phyloP scores from a whole-genome alignment of 2,888 invertebrate genomes.

The Amphipoea lucens region DNA sequence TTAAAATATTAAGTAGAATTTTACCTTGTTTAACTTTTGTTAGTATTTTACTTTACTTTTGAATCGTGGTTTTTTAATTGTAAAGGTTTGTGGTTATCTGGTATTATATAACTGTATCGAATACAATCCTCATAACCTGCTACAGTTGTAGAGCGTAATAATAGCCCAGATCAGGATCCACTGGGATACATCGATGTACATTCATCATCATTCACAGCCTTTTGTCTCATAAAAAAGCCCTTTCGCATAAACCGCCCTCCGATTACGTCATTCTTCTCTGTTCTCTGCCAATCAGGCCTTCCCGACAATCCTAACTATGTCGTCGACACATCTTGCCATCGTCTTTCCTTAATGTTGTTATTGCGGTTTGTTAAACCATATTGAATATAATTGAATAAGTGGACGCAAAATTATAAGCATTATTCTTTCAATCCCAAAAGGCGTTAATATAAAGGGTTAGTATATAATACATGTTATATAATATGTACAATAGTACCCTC shows the following conservation, averaged over 20 bases:
- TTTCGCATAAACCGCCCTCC: not conserved
- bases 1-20: not conserved
- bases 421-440: not conserved
- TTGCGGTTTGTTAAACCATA: not conserved
- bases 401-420: not conserved
- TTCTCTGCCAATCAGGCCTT: constrained; percentile 4
- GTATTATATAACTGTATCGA: not conserved
- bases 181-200: not conserved
- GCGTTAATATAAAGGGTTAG: not conserved
- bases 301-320: not conserved
- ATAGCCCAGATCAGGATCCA: not conserved
- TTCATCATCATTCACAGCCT: not conserved
- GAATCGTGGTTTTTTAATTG: not conserved
- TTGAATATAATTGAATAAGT: not conserved
- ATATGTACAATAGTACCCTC: not conserved
- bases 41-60: not conserved
- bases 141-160: not conserved
- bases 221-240: not conserved
- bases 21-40: not conserved
- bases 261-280: not conserved
- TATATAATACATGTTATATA: not conserved
- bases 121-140: too few species aligned
- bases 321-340: not conserved
- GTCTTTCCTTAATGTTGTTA: not conserved
- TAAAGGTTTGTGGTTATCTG: not conserved